Conservation (phyloP, 2,888 invertebrate genomes). For the Nomada fucata region DNA sequence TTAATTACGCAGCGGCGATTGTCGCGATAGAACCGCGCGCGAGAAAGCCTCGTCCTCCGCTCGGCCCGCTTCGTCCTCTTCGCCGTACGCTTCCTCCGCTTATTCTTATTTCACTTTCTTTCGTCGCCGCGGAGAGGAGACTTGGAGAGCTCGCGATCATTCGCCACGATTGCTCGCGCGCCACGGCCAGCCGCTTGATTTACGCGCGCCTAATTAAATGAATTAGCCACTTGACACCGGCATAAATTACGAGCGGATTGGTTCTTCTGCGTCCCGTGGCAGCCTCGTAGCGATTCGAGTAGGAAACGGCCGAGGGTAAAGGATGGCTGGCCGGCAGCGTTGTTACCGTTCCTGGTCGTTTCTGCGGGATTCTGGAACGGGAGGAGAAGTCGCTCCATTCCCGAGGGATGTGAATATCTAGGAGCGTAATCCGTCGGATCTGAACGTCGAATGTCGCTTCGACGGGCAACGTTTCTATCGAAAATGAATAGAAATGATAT, state of each 20-base stretch:
- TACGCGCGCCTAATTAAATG: slow-evolving; percentile 67
- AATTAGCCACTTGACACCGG: slow-evolving; percentile 62
- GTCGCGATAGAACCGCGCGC: slow-evolving; percentile 5
- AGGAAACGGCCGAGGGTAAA: too few species aligned
- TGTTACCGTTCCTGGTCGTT: too few species aligned
- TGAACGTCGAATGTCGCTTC: too few species aligned
- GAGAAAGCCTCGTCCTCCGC: background rate
- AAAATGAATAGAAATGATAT: too few species aligned
- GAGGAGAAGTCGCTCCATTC: too few species aligned
- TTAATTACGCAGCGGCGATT: slow-evolving; percentile 21
- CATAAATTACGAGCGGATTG: slow-evolving; percentile 36
- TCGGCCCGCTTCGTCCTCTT: background rate
- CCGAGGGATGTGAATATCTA: too few species aligned
- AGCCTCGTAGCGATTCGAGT: background rate
- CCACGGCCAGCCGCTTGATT: slow-evolving; percentile 49
- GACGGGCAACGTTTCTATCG: too few species aligned
- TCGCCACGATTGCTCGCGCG: slow-evolving; percentile 48
- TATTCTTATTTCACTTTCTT: slow-evolving; percentile 18
- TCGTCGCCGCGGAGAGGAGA: slow-evolving; percentile 13
- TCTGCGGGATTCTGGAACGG: too few species aligned
- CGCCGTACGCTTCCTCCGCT: background rate
- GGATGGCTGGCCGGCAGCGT: too few species aligned
- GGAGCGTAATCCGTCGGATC: too few species aligned
- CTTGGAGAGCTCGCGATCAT: slow-evolving; percentile 15
- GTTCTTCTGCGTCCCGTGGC: background rate